Percentiles rank a stretch among this genome's conserved stretches.
phyloP scores from a whole-genome alignment of 2,888 invertebrate species.

The Agonopterix heracliana region DNA sequence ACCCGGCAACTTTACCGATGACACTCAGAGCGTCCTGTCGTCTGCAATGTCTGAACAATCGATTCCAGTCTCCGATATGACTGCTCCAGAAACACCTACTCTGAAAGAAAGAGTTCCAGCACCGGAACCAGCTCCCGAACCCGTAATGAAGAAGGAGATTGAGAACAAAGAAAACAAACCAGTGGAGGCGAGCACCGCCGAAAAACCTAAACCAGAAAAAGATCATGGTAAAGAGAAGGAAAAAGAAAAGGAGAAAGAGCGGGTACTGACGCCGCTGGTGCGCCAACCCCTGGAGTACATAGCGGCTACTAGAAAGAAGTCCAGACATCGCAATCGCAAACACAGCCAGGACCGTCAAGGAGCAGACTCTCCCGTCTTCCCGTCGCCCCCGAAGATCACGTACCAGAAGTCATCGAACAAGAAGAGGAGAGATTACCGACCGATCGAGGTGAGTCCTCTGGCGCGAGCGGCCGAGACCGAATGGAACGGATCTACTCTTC shows the following conservation, averaged over 20 bases:
- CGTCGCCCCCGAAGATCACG: conserved; percentile 79
- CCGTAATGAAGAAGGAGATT: conserved; percentile 33
- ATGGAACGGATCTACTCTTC: conserved; percentile 84
- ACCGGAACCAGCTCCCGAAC: conserved; percentile 36
- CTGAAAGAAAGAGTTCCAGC: conserved; percentile 65
- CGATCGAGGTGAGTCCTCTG: conserved; percentile 72
- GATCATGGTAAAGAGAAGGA: conserved; percentile 33
- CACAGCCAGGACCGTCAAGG: conserved; percentile 79
- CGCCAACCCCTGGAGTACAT: conserved; percentile 86
- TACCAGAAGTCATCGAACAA: conserved; percentile 75
- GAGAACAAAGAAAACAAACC: conserved; percentile 55
- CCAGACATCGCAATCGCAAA: conserved; percentile 79
- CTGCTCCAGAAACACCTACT: conserved; percentile 70
- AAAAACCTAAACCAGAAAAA: conserved; percentile 42
- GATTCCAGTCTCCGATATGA: conserved; percentile 81
- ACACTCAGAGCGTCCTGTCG: conserved; percentile 84
- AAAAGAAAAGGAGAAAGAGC: conserved; percentile 59
- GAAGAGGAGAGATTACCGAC: conserved; percentile 76
- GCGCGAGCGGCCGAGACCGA: conserved; percentile 55
- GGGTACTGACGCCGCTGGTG: conserved; percentile 79
- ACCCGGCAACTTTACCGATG: conserved; percentile 81
- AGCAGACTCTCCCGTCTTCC: conserved; percentile 82
- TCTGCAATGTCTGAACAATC: conserved; percentile 85
- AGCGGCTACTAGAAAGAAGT: conserved; percentile 82
- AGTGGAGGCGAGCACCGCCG: conserved; percentile 42